A percentile compares a stretch with the other conserved stretches of the same genome.
Conservation (phyloP, 2,797 vertebrate genomes). For the Sebastes iracundus region DNA sequence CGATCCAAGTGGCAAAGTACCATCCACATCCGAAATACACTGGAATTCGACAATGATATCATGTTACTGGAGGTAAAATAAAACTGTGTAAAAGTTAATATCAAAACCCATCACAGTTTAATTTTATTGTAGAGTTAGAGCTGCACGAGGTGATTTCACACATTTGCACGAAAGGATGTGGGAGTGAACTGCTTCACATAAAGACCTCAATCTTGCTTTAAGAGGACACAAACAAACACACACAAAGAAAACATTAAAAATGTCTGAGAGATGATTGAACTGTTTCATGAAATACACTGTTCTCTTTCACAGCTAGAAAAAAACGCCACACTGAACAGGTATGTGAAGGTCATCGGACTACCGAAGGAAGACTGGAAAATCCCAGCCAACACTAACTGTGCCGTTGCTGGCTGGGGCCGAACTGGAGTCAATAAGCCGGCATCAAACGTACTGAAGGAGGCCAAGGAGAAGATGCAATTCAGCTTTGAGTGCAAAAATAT, state of each 20-base stretch:
- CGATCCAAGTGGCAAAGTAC: conserved; percentile 42
- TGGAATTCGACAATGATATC: conserved; percentile 45
- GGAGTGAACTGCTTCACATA: background rate
- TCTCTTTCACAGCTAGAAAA: conserved; percentile 63
- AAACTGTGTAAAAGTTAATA: background rate
- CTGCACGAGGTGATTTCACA: background rate
- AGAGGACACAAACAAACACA: background rate
- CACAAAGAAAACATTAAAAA: background rate
- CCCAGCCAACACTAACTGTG: conserved; percentile 40
- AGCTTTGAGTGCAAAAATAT: background rate
- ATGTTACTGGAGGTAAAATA: conserved; percentile 79
- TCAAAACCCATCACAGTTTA: background rate
- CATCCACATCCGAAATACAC: conserved; percentile 20
- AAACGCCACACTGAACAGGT: conserved; percentile 53
- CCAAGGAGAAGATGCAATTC: conserved; percentile 34
- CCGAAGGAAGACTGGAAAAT: conserved; percentile 36
- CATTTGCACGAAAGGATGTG: conserved; percentile 7
- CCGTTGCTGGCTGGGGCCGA: conserved; percentile 74
- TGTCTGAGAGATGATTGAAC: background rate
- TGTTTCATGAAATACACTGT: background rate
- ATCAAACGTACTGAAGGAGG: conserved; percentile 66
- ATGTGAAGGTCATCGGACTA: conserved; percentile 53
- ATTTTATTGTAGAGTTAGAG: too few relatives aligned
- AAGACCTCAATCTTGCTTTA: background rate
- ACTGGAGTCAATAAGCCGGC: rapidly evolving